phyloP scores from a whole-genome alignment of 2,113 vertebrate genomes.

The Synchiropus splendidus region DNA sequence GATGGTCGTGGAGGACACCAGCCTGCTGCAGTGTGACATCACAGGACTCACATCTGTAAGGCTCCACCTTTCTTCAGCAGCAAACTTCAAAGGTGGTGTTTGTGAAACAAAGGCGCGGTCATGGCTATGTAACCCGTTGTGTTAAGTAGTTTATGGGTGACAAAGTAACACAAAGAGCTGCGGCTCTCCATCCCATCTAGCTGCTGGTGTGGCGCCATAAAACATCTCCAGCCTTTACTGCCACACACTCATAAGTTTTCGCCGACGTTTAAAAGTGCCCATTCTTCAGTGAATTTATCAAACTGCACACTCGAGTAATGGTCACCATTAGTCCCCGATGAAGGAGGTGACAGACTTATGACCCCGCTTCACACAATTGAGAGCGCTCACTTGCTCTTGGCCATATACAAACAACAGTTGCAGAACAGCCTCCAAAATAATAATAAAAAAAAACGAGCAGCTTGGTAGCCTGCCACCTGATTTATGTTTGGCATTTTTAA shows the following conservation, averaged over 20 bases:
- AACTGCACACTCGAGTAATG: conserved; percentile 7
- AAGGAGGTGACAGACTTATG: conserved; percentile 11
- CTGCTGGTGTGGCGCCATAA: conserved; percentile 24
- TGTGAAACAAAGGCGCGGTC: not conserved
- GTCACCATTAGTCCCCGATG: conserved; percentile 12
- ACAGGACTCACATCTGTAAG: conserved; percentile 75
- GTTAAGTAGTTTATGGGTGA: conserved; percentile 19
- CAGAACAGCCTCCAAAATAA: conserved; percentile 20
- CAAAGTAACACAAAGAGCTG: conserved; percentile 27
- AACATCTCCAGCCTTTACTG: conserved; percentile 16
- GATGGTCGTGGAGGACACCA: conserved; percentile 70
- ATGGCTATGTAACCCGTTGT: not conserved
- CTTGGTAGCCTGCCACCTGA: conserved; percentile 52
- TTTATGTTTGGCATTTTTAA: conserved; percentile 54
- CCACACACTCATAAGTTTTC: conserved; percentile 13
- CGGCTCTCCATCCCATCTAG: conserved; percentile 21
- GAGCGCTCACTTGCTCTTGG: conserved; percentile 15
- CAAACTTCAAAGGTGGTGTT: too few relatives aligned
- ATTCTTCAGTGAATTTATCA: conserved; percentile 24
- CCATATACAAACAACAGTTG: conserved; percentile 28
- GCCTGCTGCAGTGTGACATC: conserved; percentile 71
- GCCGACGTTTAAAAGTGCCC: conserved; percentile 19
- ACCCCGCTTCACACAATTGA: conserved; percentile 7
- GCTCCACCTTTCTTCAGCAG: not conserved
- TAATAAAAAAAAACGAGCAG: conserved; percentile 48